These are phyloP conservation scores for Nycticorax nycticorax DNA, from an alignment of 2,113 vertebrate species.

Conservation along the genomic window DNA sequence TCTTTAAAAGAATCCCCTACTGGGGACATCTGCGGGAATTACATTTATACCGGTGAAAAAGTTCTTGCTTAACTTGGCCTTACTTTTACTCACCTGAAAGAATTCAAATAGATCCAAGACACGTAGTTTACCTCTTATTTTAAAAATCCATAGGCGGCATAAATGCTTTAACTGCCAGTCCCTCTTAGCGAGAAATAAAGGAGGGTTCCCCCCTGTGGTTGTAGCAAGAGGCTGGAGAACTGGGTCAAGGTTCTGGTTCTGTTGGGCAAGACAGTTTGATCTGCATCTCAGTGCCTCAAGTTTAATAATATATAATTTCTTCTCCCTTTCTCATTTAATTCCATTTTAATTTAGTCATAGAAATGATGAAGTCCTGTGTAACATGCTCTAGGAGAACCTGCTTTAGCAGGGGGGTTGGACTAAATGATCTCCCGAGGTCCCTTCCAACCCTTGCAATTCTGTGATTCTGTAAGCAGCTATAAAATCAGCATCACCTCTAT, in stretches of 20 bases:
- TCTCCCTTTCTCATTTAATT: neutral
- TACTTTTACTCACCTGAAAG: neutral
- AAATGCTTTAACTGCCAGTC: neutral
- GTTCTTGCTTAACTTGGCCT: neutral
- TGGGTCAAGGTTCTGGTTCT: neutral
- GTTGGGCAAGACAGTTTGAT: neutral
- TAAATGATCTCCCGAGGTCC: too few species aligned
- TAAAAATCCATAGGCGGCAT: neutral
- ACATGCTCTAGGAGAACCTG: too few species aligned
- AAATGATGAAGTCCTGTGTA: too few species aligned
- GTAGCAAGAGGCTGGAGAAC: neutral
- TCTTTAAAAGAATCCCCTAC: neutral
- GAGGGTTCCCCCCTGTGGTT: neutral
- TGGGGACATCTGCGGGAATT: neutral
- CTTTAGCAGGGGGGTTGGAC: too few species aligned
- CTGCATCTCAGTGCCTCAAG: neutral
- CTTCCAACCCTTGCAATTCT: too few species aligned
- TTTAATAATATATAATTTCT: neutral
- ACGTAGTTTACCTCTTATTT: neutral
- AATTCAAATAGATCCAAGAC: neutral
- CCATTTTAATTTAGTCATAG: neutral
- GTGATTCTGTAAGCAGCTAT: too few species aligned
- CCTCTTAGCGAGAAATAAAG: accelerated
- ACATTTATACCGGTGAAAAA: neutral
- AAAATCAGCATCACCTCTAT: neutral